A percentile compares a stretch with the other conserved stretches of the same genome.
Evolutionary conservation across 2,113 vertebrate genomes (phyloP).

Genomic region (Morone chrysops): DNA sequence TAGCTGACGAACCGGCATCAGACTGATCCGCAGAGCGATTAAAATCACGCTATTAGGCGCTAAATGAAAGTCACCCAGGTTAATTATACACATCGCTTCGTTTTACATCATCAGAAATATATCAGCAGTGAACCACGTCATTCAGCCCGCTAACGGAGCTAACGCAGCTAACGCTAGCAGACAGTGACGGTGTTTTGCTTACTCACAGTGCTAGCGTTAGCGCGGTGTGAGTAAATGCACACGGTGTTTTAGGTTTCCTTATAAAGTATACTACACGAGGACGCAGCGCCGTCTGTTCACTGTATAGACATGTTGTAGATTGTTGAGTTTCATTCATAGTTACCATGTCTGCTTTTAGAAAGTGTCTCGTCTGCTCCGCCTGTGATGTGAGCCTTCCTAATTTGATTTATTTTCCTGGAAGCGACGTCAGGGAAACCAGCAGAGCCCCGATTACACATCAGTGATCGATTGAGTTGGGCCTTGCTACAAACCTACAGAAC

Average conservation of each 20-base stretch:
- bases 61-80: accelerated
- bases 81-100: neutral
- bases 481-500: neutral
- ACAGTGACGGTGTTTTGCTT: slow-evolving; percentile 75
- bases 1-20: neutral
- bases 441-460: slow-evolving; percentile 57
- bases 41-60: too few species aligned
- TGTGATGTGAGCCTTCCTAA: slow-evolving; percentile 36
- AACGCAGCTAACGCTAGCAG: slow-evolving; percentile 42
- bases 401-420: slow-evolving; percentile 66
- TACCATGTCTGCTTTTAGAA: slow-evolving; percentile 77
- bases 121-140: neutral
- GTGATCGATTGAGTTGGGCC: neutral
- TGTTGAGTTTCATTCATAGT: slow-evolving; percentile 48
- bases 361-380: slow-evolving; percentile 17
- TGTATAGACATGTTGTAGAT: accelerated
- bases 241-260: neutral
- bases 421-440: slow-evolving; percentile 40
- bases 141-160: too few species aligned
- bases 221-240: neutral
- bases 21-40: too few species aligned
- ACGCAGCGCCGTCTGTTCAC: accelerated
- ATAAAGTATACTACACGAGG: neutral
- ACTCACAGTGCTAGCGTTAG: slow-evolving; percentile 76
- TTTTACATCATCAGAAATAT: accelerated